These are phyloP conservation scores for Chaunax sp. DNA, from an alignment of 2,797 vertebrate species.

Conservation along the genomic window DNA sequence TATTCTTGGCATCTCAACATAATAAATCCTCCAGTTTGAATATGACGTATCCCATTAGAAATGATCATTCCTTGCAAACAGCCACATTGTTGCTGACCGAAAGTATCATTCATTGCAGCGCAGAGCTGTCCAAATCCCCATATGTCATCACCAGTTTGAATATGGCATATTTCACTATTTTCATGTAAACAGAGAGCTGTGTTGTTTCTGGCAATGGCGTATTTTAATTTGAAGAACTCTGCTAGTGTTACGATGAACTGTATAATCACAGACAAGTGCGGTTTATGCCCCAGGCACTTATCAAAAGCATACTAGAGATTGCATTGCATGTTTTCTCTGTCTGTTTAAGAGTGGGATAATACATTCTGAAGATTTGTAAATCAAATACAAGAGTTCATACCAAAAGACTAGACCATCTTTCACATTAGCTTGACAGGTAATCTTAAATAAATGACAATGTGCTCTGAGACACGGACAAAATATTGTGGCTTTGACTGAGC, in stretches of 20 bases:
- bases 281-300: slow-evolving; percentile 46
- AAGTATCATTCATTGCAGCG: slow-evolving; percentile 4
- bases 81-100: slow-evolving; percentile 14
- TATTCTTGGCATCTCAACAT: slow-evolving; percentile 1
- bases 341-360: slow-evolving; percentile 9
- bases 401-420: slow-evolving; percentile 1
- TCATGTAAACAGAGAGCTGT: slow-evolving; percentile 21
- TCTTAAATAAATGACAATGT: slow-evolving; percentile 26
- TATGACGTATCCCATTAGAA: slow-evolving; percentile 25
- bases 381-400: slow-evolving; percentile 13
- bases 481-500: slow-evolving; percentile 21
- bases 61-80: slow-evolving; percentile 18
- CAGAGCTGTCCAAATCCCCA: slow-evolving; percentile 27
- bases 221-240: slow-evolving; percentile 39
- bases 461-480: slow-evolving; percentile 18
- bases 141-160: slow-evolving; percentile 36
- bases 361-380: slow-evolving; percentile 12
- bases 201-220: slow-evolving; percentile 51
- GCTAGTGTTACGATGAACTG: slow-evolving; percentile 24
- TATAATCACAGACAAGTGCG: slow-evolving; percentile 44
- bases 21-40: slow-evolving; percentile 9
- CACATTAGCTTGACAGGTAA: slow-evolving; percentile 19
- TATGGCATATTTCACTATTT: slow-evolving; percentile 32
- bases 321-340: slow-evolving; percentile 31
- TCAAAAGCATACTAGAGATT: slow-evolving; percentile 58